Base-by-base conservation (phyloP, 2,888 invertebrate genomes). In the Suillia variegata region DNA sequence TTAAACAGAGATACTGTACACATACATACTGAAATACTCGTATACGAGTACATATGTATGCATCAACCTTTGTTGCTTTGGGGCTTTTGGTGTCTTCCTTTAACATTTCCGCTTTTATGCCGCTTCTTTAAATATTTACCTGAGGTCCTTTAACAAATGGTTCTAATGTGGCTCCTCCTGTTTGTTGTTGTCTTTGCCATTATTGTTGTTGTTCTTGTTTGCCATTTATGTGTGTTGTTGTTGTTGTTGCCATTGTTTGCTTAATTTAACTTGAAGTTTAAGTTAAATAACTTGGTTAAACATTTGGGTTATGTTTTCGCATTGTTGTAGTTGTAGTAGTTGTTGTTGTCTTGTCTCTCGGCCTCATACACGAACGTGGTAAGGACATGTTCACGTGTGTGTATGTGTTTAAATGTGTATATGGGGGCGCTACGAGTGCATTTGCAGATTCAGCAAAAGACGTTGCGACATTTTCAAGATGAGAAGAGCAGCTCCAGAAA, bases 211-310 rank as follows among this genome's bases (percentile, higher is more conserved):
- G 65, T 62, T 56, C 17, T 54, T 45, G 45, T 42, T 54, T 45
- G 45, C 31, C 42, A 22, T 21, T 5, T 61, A 64, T 63, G 4
- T 17, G n/a, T 68, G 61, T 62, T 65, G 61, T 63, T 65, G 56
- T 54, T 62, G 64, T 54, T 62, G 63, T 63, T 60, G 62, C 56
- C 58, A 58, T 50, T 68, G 66, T 68, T 70, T 71, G 71, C 70
- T 70, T 71, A 74, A 74, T 70, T 72, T 74, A 70, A 68, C 67
- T 69, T 68, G 64, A 70, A 68, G 66, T 64, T 65, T 62, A 66
- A 66, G 69, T 65, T 68, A 69, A 67, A 70, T 68, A 66, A 63
- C 65, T 66, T 64, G 62, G 62, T 64, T 65, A 67, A 63, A 68
- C 65, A 69, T 67, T 67, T 65, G n/a, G 63, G 64, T 67, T 65